A percentile compares a stretch with the other conserved stretches of the same genome.
Evolutionary conservation across 2,888 invertebrate species (phyloP).

Genomic region (Willowsia nigromaculata): DNA sequence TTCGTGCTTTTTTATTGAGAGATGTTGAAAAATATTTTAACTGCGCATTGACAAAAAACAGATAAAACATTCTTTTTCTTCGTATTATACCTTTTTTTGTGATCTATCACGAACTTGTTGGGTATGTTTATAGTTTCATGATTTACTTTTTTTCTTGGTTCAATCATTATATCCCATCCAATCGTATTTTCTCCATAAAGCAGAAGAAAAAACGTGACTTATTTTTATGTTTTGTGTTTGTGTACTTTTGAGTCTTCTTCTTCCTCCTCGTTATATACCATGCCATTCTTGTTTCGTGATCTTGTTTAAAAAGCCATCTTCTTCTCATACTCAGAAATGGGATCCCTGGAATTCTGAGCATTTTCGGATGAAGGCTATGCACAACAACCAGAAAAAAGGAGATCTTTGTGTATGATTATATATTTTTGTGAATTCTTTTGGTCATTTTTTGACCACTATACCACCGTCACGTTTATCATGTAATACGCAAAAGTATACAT

Average conservation of each 20-base stretch:
- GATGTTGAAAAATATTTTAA: background rate
- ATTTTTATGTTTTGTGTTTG: slow-evolving; percentile 1
- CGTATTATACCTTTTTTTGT: background rate
- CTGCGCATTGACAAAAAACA: background rate
- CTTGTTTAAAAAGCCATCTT: background rate
- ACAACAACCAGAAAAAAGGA: no score
- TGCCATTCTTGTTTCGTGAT: background rate
- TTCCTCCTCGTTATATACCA: background rate
- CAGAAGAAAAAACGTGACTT: slow-evolving; percentile 11
- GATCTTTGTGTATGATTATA: no score
- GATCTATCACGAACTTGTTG: slow-evolving; percentile 22
- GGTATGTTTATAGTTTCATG: background rate
- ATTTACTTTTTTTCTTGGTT: background rate
- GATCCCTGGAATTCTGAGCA: slow-evolving; percentile 23
- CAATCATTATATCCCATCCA: background rate
- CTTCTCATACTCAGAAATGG: background rate
- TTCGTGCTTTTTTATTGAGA: background rate
- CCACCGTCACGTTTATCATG: background rate
- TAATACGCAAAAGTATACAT: background rate
- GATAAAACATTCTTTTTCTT: background rate
- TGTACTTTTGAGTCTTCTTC: background rate
- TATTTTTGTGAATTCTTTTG: no score
- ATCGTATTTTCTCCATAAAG: background rate
- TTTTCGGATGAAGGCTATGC: background rate
- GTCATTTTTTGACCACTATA: background rate